Evolutionary conservation across 2,113 vertebrate genomes (phyloP).

Genomic region (Petroica traversi): DNA sequence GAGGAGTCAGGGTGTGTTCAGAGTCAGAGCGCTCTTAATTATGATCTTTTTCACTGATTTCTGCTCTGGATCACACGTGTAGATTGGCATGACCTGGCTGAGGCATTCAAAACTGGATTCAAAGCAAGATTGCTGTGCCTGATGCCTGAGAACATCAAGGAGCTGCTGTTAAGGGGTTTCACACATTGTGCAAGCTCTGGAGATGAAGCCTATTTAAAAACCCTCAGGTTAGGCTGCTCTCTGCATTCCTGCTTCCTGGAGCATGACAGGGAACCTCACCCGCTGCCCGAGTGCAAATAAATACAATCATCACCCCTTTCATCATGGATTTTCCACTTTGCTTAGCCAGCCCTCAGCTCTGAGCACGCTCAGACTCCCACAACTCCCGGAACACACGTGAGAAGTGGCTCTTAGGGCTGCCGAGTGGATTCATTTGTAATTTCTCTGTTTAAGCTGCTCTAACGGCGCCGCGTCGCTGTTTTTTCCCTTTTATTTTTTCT

Average conservation of each 20-base stretch:
- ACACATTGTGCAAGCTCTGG: not conserved
- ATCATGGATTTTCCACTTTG: not conserved
- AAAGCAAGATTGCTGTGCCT: not conserved
- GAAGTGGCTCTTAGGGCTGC: not conserved
- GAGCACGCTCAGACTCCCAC: rapidly evolving
- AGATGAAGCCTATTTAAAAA: not conserved
- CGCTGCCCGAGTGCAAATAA: not conserved
- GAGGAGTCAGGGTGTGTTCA: not conserved
- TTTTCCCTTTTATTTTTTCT: not conserved
- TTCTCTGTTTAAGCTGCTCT: not conserved
- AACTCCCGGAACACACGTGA: rapidly evolving
- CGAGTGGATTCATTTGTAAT: not conserved
- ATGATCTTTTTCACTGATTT: not conserved
- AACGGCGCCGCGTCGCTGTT: rapidly evolving
- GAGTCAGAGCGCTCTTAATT: not conserved
- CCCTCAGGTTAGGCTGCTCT: not conserved
- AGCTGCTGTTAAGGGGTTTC: not conserved
- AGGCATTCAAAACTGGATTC: not conserved
- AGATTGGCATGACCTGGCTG: not conserved
- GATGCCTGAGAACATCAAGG: not conserved
- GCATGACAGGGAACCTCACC: not conserved
- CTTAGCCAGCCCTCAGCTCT: not conserved
- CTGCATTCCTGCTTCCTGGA: not conserved
- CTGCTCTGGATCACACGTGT: not conserved
- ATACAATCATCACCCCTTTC: not conserved